Conservation (phyloP, 2,113 vertebrate species). For the Oxyruncus cristatus region DNA sequence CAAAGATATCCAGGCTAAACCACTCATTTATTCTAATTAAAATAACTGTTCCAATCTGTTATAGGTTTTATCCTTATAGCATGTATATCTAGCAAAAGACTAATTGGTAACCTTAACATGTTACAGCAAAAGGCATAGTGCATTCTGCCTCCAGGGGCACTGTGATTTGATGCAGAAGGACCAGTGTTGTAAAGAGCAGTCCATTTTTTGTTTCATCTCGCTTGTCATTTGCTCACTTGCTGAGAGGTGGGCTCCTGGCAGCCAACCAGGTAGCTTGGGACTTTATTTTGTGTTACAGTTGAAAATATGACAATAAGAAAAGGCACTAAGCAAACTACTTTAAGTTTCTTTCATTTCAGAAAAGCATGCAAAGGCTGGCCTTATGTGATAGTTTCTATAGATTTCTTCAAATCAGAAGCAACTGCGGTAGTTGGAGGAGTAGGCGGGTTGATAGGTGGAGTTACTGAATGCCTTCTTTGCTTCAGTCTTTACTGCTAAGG, state of each 20-base stretch:
- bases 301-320: constrained; percentile 16
- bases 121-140: neutral
- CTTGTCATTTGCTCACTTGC: neutral
- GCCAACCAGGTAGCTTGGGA: neutral
- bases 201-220: neutral
- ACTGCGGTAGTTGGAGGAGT: neutral
- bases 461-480: neutral
- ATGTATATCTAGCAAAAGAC: neutral
- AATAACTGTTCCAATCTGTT: constrained; percentile 64
- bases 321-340: neutral
- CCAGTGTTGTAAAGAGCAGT: neutral
- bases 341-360: constrained; percentile 7
- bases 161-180: neutral
- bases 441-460: neutral
- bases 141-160: neutral
- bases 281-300: neutral
- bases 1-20: constrained; percentile 54
- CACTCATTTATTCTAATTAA: constrained; percentile 74
- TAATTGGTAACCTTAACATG: constrained; percentile 25
- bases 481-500: neutral
- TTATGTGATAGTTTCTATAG: neutral
- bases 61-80: constrained; percentile 54
- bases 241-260: neutral
- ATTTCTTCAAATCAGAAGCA: constrained; percentile 46
- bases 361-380: neutral